phyloP scores from a whole-genome alignment of 2,888 invertebrate genomes.

The Anarsia innoxiella region DNA sequence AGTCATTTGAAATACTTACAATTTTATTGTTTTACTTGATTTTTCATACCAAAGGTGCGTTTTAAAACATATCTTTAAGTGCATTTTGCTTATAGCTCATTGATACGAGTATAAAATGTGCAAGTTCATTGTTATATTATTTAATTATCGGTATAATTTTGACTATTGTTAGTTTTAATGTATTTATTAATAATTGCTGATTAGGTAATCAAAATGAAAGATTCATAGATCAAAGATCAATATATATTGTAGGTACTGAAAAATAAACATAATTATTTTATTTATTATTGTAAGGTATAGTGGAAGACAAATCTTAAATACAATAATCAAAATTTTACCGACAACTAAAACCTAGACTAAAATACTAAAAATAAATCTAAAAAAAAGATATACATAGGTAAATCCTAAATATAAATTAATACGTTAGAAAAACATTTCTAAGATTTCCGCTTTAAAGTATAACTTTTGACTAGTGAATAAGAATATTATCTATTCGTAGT shows the following conservation, averaged over 20 bases:
- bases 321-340: slow-evolving; percentile 22
- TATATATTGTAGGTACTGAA: not conserved
- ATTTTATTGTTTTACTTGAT: not conserved
- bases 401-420: slow-evolving; percentile 36
- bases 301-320: not conserved
- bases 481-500: slow-evolving; percentile 54
- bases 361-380: slow-evolving; percentile 37
- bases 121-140: slow-evolving; percentile 19
- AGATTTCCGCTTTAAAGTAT: slow-evolving; percentile 46
- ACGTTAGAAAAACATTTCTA: slow-evolving; percentile 38
- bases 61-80: slow-evolving; percentile 22
- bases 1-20: not conserved
- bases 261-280: not conserved
- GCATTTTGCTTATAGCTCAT: slow-evolving; percentile 28
- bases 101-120: slow-evolving; percentile 42
- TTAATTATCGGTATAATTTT: slow-evolving; percentile 17
- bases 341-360: slow-evolving; percentile 29
- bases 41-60: slow-evolving; percentile 38
- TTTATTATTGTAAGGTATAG: not conserved
- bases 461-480: slow-evolving; percentile 69
- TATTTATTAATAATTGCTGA: too few species aligned
- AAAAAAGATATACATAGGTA: slow-evolving; percentile 25
- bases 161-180: too few species aligned
- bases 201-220: too few species aligned
- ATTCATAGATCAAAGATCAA: too few species aligned